Conservation (phyloP, 2,888 invertebrate genomes). For the Lordiphosa fenestrarum region DNA sequence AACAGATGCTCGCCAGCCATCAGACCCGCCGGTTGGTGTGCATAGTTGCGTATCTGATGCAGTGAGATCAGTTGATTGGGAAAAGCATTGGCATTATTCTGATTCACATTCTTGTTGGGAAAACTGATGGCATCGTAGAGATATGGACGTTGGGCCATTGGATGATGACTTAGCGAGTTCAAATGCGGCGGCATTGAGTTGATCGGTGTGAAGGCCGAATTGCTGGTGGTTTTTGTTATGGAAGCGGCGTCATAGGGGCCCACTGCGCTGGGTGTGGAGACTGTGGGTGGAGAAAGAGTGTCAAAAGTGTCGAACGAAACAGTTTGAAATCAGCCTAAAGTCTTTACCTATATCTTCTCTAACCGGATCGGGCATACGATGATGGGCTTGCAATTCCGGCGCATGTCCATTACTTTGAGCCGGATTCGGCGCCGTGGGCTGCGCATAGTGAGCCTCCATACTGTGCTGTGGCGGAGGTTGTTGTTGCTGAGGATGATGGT, state of each 20-base stretch:
- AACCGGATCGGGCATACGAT: slow-evolving; percentile 81
- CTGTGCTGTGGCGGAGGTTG: slow-evolving; percentile 86
- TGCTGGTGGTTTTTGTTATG: slow-evolving; percentile 84
- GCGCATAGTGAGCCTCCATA: slow-evolving; percentile 71
- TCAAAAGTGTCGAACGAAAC: too few species aligned
- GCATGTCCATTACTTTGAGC: slow-evolving; percentile 83
- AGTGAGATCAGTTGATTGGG: slow-evolving; percentile 96
- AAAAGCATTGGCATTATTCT: slow-evolving; percentile 85
- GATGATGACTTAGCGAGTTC: slow-evolving; percentile 85
- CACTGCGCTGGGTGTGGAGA: slow-evolving; percentile 77
- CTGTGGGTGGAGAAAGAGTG: slow-evolving; percentile 31
- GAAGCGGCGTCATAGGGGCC: slow-evolving; percentile 81
- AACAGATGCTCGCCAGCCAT: slow-evolving; percentile 86
- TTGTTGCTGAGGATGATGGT: slow-evolving; percentile 81
- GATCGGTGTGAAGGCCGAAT: slow-evolving; percentile 96
- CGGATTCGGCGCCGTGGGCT: slow-evolving; percentile 83
- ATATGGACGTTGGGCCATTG: slow-evolving; percentile 88
- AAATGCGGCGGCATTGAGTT: slow-evolving; percentile 90
- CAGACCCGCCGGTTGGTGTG: slow-evolving; percentile 91
- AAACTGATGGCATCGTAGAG: slow-evolving; percentile 96
- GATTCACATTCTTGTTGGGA: slow-evolving; percentile 86
- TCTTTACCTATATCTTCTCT: slow-evolving; percentile 81
- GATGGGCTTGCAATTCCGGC: slow-evolving; percentile 86
- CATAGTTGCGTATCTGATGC: slow-evolving; percentile 97
- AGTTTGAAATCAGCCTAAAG: too few species aligned